A percentile compares a stretch with the other conserved stretches of the same genome.
Evolutionary conservation across 1,140 invertebrate genomes (phyloP).

Genomic region (Lordiphosa stackelbergi): DNA sequence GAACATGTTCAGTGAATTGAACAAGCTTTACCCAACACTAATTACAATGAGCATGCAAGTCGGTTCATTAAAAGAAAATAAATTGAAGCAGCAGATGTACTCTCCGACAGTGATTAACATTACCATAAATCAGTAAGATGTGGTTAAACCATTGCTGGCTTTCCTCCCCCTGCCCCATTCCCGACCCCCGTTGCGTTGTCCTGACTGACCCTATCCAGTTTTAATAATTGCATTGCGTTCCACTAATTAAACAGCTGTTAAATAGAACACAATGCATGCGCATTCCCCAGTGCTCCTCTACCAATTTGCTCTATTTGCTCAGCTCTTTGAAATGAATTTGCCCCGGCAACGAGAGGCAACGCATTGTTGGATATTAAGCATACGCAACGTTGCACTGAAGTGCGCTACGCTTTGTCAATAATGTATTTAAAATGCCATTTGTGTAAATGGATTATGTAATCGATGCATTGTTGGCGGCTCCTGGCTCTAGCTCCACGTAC

Average conservation of each 20-base stretch:
- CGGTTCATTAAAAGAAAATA: neutral
- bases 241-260: slow-evolving; percentile 62
- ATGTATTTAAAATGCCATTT: slow-evolving; percentile 75
- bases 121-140: slow-evolving; percentile 10
- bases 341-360: slow-evolving; percentile 1
- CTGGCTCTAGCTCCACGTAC: neutral
- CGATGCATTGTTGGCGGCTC: slow-evolving; percentile 58
- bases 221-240: slow-evolving; percentile 39
- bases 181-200: too few relatives aligned
- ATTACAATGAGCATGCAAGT: too few relatives aligned
- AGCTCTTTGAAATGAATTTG: slow-evolving; percentile 15
- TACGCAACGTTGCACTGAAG: slow-evolving; percentile 47
- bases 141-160: neutral
- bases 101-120: neutral
- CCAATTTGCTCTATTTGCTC: slow-evolving; percentile 24
- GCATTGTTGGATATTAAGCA: slow-evolving; percentile 45
- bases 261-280: slow-evolving; percentile 37
- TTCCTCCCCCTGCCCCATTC: too few relatives aligned
- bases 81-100: too few relatives aligned
- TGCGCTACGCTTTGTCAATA: slow-evolving; percentile 59
- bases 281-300: neutral
- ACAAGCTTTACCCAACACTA: too few relatives aligned
- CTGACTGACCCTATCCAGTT: slow-evolving; percentile 22
- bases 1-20: too few relatives aligned
- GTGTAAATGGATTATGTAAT: slow-evolving; percentile 75